Base-by-base conservation (phyloP, 2,888 invertebrate species). In the Reticulitermes lucifugus region DNA sequence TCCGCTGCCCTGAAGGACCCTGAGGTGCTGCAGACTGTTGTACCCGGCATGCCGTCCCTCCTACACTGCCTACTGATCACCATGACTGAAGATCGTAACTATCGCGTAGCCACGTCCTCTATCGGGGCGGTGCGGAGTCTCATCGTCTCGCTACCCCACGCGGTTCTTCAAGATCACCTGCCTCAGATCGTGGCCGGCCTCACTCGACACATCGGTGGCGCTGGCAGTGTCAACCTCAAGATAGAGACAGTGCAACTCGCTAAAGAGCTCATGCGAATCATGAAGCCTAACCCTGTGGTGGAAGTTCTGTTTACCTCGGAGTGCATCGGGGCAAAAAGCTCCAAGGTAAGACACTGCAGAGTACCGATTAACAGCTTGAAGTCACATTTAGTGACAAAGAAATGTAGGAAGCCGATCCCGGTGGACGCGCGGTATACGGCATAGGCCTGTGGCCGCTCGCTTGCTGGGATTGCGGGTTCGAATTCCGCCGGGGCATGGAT, bases 21-120 rank as follows among this genome's bases (percentile, higher is more conserved):
- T 3, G 91, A 92, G 51, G 92, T 92, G 84, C 87, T 93, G 87
- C 91, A 92, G 35, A 89, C 91, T 79, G 91, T 95, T 81, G 9
- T 43, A 7, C 73, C 82, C 7, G 92, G 94, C 88, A 91, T 95
- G 88, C 92, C 93, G 87, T 92, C 93, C 51, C 92, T 96, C 86
- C 91, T 96, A 85, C 92, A 93, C 88, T 93, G 94, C 51, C 90
- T 94, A 81, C 91, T 96, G 41, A 91, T 91, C 73, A 90, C 90
- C 82, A 89, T 93, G 35, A 92, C 94, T 60, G 94, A 94, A 86
- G 95, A 96, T 90, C 92, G 93, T 86, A 93, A 88, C 89, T 91
- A 90, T 89, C 91, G 89, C 89, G 92, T 91, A 41, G 92, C 89
- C 88, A 91, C 89, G 89, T 92, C 89, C 86, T 93, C 89, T 88